Base-by-base conservation (phyloP, 2,888 invertebrate genomes). In the Aporophyla lueneburgensis region DNA sequence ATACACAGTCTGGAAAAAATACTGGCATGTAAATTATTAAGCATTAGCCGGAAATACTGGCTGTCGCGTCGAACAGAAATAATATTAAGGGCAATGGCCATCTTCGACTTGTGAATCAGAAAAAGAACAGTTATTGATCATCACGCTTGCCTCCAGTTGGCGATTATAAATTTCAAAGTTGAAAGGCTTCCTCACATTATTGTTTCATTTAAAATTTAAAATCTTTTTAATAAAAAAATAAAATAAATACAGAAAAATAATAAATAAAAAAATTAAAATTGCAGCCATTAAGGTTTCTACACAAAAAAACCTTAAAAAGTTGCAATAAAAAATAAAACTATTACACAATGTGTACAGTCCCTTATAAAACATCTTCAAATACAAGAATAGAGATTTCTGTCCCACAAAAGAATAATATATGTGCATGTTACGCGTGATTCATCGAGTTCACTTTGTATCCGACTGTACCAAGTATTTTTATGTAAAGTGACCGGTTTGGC, bases 331-430 rank as follows among this genome's bases (percentile, higher is more conserved):
- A 62, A 1, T 19, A 21, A 0, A 14, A 10, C 0, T n/a, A n/a
- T n/a, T 1, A 51, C 14, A 0, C 62, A 56, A 78, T 86, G 74
- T 79, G 40, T 49, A 78, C 40, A 46, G 27, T 46, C 61, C 43
- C 14, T 33, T 74, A 82, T 4, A 86, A 72, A 51, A 83, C 80
- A 81, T 73, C 77, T 76, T 33, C 77, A 73, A 74, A 85, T 86
- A 89, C 82, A 82, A 89, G 85, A 86, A 85, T 85, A 84, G 83
- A 84, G 84, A 84, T 85, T 89, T 82, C 75, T 83, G 87, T 84
- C 84, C 71, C 79, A 86, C 90, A 89, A 86, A 84, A 85, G 86
- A 86, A 87, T 88, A 88, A 89, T 88, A 83, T 87, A 86, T 83
- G 86, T 84, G 85, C 81, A 86, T 87, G 88, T 86, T 81, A 82